Evolutionary conservation across 2,888 invertebrate species (phyloP), one percentile per base, ranked within the genome.

Genomic region (Cryptus viduatorius): DNA sequence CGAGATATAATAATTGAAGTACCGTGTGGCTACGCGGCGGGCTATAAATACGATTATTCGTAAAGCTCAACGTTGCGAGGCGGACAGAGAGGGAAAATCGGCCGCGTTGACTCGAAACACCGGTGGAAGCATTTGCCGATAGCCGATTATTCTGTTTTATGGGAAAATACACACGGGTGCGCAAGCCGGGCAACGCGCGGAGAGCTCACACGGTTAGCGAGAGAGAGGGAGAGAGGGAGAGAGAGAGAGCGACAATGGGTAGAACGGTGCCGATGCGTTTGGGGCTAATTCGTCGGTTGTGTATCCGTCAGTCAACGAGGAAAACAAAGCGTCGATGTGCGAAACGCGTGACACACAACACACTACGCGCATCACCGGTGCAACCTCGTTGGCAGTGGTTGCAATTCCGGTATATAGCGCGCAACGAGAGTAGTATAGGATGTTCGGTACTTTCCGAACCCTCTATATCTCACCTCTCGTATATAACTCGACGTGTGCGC

Each of bases 241-340:
- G 1, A 2, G 37, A 19, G n/a, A 42, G 59, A 44, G 29, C 1
- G 44, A 44, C 24, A 19, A 56, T 3, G 12, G 59, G 44, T 56
- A 31, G 42, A 59, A 24, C 42, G 37, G 53, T 46, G 53, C 53
- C 24, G 53, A 44, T 12, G 71, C 76, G 71, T 76, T 80, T 29
- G 67, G 82, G 37, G 56, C 83, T 83, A 83, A 83, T 83, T 83
- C 80, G 83, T 72, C 76, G 76, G 80, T 79, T 46, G 76, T 83
- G 83, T 83, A 83, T 83, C 83, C 80, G 80, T 83, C 80, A 80
- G 71, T 83, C 83, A 83, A 76, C 76, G 71, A 46, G 56, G 19
- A 83, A 83, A 83, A 83, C 83, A 80, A 83, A 80, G 76, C 83
- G n/a, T 72, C 80, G 79, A 71, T 72, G 76, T 71, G 72, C 59